A percentile compares a stretch with the other conserved stretches of the same genome.
phyloP scores from a whole-genome alignment of 2,797 vertebrate genomes.

The Silurus lanzhouensis region DNA sequence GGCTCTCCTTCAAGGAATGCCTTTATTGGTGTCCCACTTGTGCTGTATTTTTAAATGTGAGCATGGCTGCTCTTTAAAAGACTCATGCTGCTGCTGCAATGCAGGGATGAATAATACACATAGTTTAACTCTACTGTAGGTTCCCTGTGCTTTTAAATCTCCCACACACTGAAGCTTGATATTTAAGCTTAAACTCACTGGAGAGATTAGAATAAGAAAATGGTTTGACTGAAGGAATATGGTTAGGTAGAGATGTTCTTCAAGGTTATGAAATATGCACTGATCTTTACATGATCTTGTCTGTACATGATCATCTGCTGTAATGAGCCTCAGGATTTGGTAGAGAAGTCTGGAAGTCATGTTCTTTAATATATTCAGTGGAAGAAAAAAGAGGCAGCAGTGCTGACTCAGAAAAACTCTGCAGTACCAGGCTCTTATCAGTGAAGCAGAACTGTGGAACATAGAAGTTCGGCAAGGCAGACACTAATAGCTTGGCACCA shows the following conservation, averaged over 20 bases:
- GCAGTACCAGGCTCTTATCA: slow-evolving; percentile 37
- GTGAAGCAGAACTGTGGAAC: slow-evolving; percentile 29
- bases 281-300: neutral
- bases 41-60: slow-evolving; percentile 37
- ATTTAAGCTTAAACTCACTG: slow-evolving; percentile 32
- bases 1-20: slow-evolving; percentile 73
- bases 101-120: slow-evolving; percentile 55
- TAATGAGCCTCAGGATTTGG: neutral
- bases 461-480: slow-evolving; percentile 14
- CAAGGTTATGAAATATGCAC: neutral
- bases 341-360: slow-evolving; percentile 5
- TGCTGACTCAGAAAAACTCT: slow-evolving; percentile 42
- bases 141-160: slow-evolving; percentile 49
- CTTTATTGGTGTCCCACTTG: slow-evolving; percentile 75
- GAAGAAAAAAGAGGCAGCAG: neutral
- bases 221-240: neutral
- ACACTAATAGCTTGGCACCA: neutral
- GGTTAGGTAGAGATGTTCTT: neutral
- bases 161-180: slow-evolving; percentile 47
- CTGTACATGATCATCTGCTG: neutral
- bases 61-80: slow-evolving; percentile 40
- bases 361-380: slow-evolving; percentile 36
- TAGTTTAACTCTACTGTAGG: slow-evolving; percentile 44
- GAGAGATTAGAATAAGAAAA: slow-evolving; percentile 15
- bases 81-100: slow-evolving; percentile 51